These are phyloP conservation scores for Cactoblastis cactorum DNA, from an alignment of 2,888 invertebrate genomes.

Conservation along the genomic window DNA sequence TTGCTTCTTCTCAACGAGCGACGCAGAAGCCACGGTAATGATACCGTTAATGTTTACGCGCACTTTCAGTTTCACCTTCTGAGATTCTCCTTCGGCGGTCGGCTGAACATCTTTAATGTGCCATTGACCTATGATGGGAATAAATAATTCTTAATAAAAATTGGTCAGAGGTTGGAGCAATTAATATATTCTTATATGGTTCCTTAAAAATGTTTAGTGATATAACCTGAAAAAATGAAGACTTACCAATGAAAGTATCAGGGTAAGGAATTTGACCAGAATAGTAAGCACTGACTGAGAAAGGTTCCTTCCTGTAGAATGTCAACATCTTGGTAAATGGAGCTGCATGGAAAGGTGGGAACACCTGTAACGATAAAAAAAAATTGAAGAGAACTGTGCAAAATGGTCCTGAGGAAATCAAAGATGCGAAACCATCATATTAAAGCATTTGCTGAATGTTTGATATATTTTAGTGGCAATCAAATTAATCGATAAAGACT, in stretches of 20 bases:
- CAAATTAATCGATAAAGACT: too few species aligned
- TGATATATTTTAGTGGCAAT: too few species aligned
- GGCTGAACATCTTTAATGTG: slow-evolving; percentile 91
- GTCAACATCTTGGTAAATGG: slow-evolving; percentile 97
- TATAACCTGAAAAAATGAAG: background rate
- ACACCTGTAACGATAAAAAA: slow-evolving; percentile 73
- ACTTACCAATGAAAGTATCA: slow-evolving; percentile 87
- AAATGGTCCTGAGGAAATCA: too few species aligned
- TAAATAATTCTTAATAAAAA: background rate
- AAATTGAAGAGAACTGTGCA: background rate
- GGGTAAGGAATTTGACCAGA: slow-evolving; percentile 86
- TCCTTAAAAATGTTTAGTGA: too few species aligned
- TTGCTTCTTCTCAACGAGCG: slow-evolving; percentile 87
- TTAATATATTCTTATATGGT: too few species aligned
- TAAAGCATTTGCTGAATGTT: too few species aligned
- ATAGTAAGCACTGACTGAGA: slow-evolving; percentile 92
- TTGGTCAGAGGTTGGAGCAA: too few species aligned
- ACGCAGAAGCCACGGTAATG: slow-evolving; percentile 91
- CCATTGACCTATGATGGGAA: slow-evolving; percentile 81
- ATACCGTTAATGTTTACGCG: slow-evolving; percentile 96
- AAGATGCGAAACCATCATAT: too few species aligned
- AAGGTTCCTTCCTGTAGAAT: slow-evolving; percentile 93
- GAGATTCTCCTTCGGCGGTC: slow-evolving; percentile 92
- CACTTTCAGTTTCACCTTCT: slow-evolving; percentile 97
- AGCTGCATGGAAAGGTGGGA: slow-evolving; percentile 91